These are phyloP conservation scores for Rhabdomys pumilio DNA, from an alignment of 2,797 vertebrate species.

Conservation along the genomic window DNA sequence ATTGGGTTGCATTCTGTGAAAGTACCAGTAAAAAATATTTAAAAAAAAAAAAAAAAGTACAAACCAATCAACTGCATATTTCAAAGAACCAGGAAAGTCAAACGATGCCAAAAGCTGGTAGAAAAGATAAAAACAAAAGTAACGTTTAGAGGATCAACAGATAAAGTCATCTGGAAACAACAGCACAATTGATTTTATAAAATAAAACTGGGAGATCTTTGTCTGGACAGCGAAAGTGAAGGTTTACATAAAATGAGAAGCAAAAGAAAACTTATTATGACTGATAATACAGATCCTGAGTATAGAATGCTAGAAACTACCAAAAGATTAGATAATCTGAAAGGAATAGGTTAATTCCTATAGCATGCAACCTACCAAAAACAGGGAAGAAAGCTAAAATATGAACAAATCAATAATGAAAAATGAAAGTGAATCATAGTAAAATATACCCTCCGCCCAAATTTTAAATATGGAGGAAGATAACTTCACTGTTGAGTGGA, in stretches of 20 bases:
- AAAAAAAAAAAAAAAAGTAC: not conserved
- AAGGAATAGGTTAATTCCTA: not conserved
- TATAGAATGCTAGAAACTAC: not conserved
- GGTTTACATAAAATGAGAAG: not conserved
- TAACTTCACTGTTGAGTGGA: not conserved
- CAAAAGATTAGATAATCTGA: not conserved
- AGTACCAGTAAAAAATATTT: not conserved
- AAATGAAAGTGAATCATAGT: not conserved
- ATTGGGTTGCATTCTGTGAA: not conserved
- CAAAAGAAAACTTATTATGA: not conserved
- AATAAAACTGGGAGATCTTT: not conserved
- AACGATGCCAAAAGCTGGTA: not conserved
- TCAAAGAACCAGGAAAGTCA: not conserved
- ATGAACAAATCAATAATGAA: not conserved
- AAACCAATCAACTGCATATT: not conserved
- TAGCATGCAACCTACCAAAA: not conserved
- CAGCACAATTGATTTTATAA: not conserved
- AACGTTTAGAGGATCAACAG: not conserved
- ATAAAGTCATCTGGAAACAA: not conserved
- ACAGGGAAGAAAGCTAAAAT: not conserved
- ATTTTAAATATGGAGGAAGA: not conserved
- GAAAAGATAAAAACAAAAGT: not conserved
- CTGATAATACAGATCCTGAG: not conserved
- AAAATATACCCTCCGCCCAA: not conserved
- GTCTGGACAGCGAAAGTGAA: not conserved